phyloP scores from a whole-genome alignment of 2,113 vertebrate genomes.

The Herpetotheres cachinnans region DNA sequence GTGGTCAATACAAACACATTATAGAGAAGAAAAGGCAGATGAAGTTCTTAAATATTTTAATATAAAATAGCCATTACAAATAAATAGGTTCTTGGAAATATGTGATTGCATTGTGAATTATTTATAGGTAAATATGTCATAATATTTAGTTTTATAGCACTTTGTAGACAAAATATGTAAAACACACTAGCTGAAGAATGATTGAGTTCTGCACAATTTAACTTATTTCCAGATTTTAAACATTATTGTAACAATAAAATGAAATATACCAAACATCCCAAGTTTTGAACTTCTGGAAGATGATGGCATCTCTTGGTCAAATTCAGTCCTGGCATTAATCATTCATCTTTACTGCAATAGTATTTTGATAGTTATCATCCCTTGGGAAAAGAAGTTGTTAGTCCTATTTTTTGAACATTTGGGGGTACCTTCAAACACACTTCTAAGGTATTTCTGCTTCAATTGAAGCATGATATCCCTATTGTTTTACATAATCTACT shows the following conservation, averaged over 20 bases:
- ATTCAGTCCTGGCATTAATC: neutral
- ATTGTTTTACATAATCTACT: neutral
- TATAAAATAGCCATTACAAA: neutral
- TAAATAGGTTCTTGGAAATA: neutral
- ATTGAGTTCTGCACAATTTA: neutral
- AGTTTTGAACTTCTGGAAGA: neutral
- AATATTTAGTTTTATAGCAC: neutral
- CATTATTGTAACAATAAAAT: neutral
- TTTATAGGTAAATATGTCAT: neutral
- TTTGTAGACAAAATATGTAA: neutral
- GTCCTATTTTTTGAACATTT: neutral
- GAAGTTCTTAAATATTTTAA: neutral
- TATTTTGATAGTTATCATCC: neutral
- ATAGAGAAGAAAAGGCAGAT: neutral
- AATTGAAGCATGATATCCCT: neutral
- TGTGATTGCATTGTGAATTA: neutral
- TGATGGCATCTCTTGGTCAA: neutral
- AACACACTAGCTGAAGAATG: neutral
- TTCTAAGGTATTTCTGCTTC: neutral
- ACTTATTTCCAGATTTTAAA: neutral
- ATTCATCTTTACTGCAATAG: neutral
- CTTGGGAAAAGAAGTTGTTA: neutral
- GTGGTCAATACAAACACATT: neutral
- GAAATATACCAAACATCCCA: neutral
- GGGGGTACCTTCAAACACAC: neutral